Evolutionary conservation across 2,113 vertebrate species (phyloP).

Genomic region (Poecilia latipinna): DNA sequence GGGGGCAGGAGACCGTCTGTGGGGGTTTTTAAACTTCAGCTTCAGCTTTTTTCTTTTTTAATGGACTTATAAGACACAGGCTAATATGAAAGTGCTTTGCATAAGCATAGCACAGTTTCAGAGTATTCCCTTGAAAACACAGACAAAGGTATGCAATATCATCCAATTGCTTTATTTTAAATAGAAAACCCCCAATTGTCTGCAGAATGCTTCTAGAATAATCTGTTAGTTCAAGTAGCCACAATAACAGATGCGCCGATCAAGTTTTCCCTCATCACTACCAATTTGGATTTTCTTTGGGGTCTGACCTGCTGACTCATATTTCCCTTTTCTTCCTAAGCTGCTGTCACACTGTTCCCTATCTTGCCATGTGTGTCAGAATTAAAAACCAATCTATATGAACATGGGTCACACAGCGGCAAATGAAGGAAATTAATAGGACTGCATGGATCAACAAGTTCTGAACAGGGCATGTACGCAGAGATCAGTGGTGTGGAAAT

Average conservation of each 20-base stretch:
- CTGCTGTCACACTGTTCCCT: too few relatives aligned
- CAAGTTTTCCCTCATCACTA: neutral
- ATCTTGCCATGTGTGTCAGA: too few relatives aligned
- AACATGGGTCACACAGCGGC: neutral
- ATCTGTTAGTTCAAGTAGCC: neutral
- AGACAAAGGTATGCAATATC: neutral
- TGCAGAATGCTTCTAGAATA: too few relatives aligned
- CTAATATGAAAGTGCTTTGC: neutral
- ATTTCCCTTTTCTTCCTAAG: too few relatives aligned
- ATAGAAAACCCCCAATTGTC: too few relatives aligned
- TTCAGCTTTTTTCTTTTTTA: constrained; percentile 3
- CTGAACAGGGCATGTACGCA: neutral
- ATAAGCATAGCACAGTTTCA: neutral
- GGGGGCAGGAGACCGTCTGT: neutral
- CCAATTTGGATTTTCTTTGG: neutral
- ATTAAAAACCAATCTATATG: too few relatives aligned
- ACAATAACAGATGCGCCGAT: neutral
- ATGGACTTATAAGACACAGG: neutral
- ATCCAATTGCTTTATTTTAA: neutral
- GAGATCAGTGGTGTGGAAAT: neutral
- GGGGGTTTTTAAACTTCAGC: constrained; percentile 14
- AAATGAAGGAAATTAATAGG: neutral
- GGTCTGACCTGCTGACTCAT: too few relatives aligned
- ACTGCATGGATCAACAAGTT: neutral
- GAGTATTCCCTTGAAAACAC: neutral